A percentile compares a stretch with the other conserved stretches of the same genome.
phyloP scores from a whole-genome alignment of 2,113 vertebrate genomes.

The Malaclemys terrapin region DNA sequence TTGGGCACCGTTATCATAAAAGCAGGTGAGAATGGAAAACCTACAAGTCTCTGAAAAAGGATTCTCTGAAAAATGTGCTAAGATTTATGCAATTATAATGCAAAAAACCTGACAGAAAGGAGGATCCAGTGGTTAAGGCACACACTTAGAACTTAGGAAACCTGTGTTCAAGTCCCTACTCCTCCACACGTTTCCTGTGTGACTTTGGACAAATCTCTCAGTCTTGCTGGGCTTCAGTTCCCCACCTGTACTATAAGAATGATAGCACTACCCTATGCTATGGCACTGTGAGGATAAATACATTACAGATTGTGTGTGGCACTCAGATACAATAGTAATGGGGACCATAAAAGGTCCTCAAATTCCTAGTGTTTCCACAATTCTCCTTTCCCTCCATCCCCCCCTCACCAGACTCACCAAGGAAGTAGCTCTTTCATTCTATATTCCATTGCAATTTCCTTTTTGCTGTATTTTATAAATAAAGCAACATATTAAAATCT shows the following conservation, averaged over 20 bases:
- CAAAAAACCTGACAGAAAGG: background rate
- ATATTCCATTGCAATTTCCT: constrained; percentile 11
- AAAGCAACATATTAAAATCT: constrained; percentile 27
- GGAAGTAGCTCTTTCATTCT: background rate
- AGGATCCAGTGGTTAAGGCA: background rate
- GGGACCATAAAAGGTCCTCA: background rate
- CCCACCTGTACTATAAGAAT: background rate
- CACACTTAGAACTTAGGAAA: background rate
- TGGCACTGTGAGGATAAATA: background rate
- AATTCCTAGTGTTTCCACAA: background rate
- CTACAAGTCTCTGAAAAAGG: background rate
- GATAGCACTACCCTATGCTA: fast-evolving
- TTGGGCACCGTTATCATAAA: background rate
- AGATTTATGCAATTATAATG: background rate
- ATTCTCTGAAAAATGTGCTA: background rate
- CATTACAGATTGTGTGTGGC: background rate
- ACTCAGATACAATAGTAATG: background rate
- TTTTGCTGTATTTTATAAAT: background rate
- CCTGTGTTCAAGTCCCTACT: background rate
- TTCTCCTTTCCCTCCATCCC: background rate
- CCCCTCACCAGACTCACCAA: background rate
- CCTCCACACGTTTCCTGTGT: background rate
- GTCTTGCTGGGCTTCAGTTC: background rate
- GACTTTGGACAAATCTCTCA: background rate
- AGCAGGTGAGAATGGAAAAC: background rate